Evolutionary conservation across 2,113 vertebrate genomes (phyloP), one percentile per base, ranked within the genome.

Genomic region (Ctenomys sociabilis): DNA sequence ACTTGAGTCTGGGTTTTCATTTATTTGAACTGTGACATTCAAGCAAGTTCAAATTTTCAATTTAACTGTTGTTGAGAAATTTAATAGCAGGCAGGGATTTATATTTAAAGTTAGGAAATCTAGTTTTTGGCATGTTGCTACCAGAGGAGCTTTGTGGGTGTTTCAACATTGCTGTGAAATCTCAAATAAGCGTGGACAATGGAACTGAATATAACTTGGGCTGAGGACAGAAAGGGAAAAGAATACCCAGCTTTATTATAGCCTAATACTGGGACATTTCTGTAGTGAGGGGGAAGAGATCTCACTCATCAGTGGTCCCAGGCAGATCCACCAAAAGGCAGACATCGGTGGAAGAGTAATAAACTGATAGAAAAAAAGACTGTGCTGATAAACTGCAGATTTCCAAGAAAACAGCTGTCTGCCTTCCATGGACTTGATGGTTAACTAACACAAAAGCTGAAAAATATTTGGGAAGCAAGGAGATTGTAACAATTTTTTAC

Each of bases 81-180:
- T 45, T 90, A 73, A 49, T 73, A 82, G 61, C 88, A 10, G 32
- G 24, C 68, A 91, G 57, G 80, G 64, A 90, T 80, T 88, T 88
- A 94, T 68, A 78, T 96, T 94, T 92, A 93, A 93, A 90, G 89
- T 95, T 75, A 94, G 43, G 37, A 88, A 77, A 66, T 49, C 54
- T 85, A 54, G 26, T 81, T 63, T 90, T 40, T 35, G 57, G 35
- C 6, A 66, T 12, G 7, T 49, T 93, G 66, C 84, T 95, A 63
- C 21, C 49, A 8, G 26, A 94, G 92, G 57, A 90, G 17, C 19
- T 78, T 91, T 45, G n/a, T 83, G 22, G 10, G 21, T 83, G 77
- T 90, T 64, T 83, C 37, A 32, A 63, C 88, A 92, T 63, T 52
- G 81, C 45, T 85, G 28, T 14, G 59, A 95, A 95, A 68, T 22